Evolutionary conservation across 1,140 invertebrate species (phyloP), one percentile per base, ranked within the genome.

Genomic region (Penaeus chinensis): DNA sequence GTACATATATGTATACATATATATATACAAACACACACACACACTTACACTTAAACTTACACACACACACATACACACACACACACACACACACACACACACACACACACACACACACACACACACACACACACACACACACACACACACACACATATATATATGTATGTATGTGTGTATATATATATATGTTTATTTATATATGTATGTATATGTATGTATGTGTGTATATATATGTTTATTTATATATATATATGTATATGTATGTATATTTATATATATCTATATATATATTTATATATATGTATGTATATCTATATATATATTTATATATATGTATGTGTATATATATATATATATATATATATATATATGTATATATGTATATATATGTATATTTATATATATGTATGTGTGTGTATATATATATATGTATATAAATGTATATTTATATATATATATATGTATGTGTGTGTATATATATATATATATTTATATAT

Each of bases 251-350:
- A 42, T 66, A 42, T 66, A 42, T 66, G 54, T 66, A 42, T 66
- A 42, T 66, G 42, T 54, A 19, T 10, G 37, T 37, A 18, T 71
- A n/a, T 71, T 19, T 71, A 37, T 83, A 37, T 83, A 37, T 71
- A 37, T 76, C 54, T 76, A 22, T 84, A 22, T 84, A 13, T 84
- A 32, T 76, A 13, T 76, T n/a, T 47, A 24, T n/a, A 24, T 20
- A 24, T 19, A 10, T 47, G 22, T 47, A 24, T n/a, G n/a, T 47
- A 8, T 5, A 0, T 11, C 3, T 79, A 13, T 79, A 18, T 54
- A 42, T 65, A 22, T 82, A 62, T 65, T 18, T 65, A 54, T 27
- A n/a, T 42, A n/a, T 63, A 42, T 22, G 16, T 54, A 13, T 47
- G n/a, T 69, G 27, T 66, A 20, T n/a, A 22, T 32, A 18, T 8